Percentiles rank a stretch among this genome's conserved stretches.
These are phyloP conservation scores for Pelochelys cantorii DNA, from an alignment of 2,797 vertebrate species.

Conservation along the genomic window DNA sequence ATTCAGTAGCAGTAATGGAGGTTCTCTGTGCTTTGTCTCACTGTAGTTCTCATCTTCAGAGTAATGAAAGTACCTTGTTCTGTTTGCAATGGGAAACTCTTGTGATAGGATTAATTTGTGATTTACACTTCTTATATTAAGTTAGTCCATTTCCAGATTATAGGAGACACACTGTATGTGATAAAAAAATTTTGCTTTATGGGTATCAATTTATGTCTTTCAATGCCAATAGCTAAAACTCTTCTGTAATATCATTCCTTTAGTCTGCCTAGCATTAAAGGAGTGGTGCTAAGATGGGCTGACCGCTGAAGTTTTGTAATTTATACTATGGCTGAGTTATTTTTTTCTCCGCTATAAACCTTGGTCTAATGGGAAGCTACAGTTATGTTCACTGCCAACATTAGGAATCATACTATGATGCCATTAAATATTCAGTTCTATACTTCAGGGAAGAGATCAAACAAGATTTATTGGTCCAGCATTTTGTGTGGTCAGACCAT, in stretches of 20 bases:
- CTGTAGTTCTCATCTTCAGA: neutral
- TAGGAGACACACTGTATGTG: neutral
- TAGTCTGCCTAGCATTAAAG: neutral
- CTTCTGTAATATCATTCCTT: neutral
- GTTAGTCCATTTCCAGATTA: neutral
- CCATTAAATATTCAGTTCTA: neutral
- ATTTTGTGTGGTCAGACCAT: neutral
- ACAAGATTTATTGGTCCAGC: constrained; percentile 1
- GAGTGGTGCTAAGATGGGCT: neutral
- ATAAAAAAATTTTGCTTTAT: neutral
- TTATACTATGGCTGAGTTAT: neutral
- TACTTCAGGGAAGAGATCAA: constrained; percentile 3
- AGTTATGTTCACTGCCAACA: neutral
- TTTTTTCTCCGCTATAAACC: neutral
- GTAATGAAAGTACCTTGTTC: neutral
- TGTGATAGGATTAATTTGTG: neutral
- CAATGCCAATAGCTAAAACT: constrained; percentile 5
- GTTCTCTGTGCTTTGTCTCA: neutral
- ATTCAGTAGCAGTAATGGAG: neutral
- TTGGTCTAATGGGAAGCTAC: neutral
- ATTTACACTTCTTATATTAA: neutral
- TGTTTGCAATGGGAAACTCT: neutral
- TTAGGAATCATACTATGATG: neutral
- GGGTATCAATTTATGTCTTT: constrained; percentile 7
- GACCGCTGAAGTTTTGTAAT: neutral